These are phyloP conservation scores for Macrophya alboannulata DNA, from an alignment of 2,888 invertebrate genomes.

Conservation along the genomic window DNA sequence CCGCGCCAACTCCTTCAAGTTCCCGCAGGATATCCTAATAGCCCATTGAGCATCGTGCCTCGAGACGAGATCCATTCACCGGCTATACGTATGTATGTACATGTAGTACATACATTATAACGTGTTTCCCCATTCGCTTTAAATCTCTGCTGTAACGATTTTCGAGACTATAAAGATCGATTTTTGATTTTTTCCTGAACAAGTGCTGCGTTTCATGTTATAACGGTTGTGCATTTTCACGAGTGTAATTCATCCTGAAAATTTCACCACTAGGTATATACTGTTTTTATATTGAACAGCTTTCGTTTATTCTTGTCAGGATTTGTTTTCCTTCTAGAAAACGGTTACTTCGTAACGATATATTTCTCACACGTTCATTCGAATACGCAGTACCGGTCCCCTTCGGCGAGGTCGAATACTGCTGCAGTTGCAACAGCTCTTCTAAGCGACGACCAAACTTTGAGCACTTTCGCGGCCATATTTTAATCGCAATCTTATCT, in stretches of 20 bases:
- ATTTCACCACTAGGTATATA: not conserved
- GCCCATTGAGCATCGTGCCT: constrained; percentile 63
- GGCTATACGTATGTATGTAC: not conserved
- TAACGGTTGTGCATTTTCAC: not conserved
- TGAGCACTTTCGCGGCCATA: constrained; percentile 39
- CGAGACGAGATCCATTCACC: constrained; percentile 58
- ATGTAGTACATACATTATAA: not conserved
- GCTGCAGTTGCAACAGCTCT: constrained; percentile 31
- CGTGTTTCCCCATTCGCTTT: not conserved
- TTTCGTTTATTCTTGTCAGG: constrained; percentile 31
- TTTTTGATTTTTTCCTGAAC: constrained; percentile 6
- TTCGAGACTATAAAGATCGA: not conserved
- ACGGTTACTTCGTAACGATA: constrained; percentile 20
- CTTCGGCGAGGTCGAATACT: constrained; percentile 56
- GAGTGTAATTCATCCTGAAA: not conserved
- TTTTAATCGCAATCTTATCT: constrained; percentile 16
- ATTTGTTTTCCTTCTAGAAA: constrained; percentile 18
- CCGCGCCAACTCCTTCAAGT: constrained; percentile 59
- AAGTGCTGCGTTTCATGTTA: not conserved
- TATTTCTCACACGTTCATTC: not conserved
- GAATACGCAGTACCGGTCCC: constrained; percentile 45
- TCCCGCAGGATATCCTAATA: constrained; percentile 64
- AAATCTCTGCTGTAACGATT: constrained; percentile 3
- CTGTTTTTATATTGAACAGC: constrained; percentile 22
- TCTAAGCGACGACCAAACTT: not conserved